Conservation (phyloP, 2,113 vertebrate genomes). For the Odontesthes bonariensis region DNA sequence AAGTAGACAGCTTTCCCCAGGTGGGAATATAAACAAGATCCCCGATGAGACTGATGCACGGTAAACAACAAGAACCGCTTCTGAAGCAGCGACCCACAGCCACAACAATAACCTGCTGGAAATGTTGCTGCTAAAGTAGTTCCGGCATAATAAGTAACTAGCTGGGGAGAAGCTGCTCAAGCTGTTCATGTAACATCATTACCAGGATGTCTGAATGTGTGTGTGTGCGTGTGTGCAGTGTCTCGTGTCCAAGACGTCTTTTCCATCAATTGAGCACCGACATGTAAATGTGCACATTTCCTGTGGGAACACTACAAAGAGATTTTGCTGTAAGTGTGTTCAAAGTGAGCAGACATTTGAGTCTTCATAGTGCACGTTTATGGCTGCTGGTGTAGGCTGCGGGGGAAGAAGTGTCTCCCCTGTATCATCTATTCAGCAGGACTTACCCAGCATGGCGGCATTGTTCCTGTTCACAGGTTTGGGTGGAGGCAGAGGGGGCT, state of each 20-base stretch:
- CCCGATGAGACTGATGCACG: conserved; percentile 41
- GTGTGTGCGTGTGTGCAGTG: conserved; percentile 25
- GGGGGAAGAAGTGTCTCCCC: background rate
- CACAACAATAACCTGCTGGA: conserved; percentile 54
- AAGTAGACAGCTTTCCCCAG: conserved; percentile 15
- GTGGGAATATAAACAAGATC: conserved; percentile 37
- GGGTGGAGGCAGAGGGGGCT: conserved; percentile 93
- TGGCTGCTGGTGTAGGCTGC: background rate
- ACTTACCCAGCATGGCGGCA: conserved; percentile 89
- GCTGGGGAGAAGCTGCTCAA: conserved; percentile 60
- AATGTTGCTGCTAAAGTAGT: conserved; percentile 60
- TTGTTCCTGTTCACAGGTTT: conserved; percentile 93
- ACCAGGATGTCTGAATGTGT: conserved; percentile 25
- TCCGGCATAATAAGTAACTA: conserved; percentile 63
- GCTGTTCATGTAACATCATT: conserved; percentile 65
- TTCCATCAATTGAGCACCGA: conserved; percentile 41
- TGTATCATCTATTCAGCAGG: conserved; percentile 1
- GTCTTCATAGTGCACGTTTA: conserved; percentile 15
- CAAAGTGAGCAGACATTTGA: conserved; percentile 27
- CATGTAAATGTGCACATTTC: conserved; percentile 39
- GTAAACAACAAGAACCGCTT: conserved; percentile 50
- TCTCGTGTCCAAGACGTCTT: conserved; percentile 10
- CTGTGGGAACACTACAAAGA: conserved; percentile 26
- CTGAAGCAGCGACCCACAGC: conserved; percentile 42
- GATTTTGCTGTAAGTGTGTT: no score